Conservation (phyloP, 2,888 invertebrate genomes). For the Lamproptera curius region DNA sequence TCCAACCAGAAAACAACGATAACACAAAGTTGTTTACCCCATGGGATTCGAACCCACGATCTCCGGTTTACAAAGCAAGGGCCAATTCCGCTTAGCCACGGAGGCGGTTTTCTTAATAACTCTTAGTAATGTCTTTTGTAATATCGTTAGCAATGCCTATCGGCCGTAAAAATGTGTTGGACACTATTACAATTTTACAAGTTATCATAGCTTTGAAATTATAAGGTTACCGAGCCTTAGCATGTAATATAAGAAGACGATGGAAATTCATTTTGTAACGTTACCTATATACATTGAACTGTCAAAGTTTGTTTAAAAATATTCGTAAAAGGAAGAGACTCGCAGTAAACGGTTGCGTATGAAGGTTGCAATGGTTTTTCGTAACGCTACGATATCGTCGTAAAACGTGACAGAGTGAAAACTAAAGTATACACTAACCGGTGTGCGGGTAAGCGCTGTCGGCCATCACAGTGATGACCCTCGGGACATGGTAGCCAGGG, state of each 20-base stretch:
- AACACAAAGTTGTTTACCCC: too few species aligned
- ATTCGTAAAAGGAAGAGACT: too few species aligned
- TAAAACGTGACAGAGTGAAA: not conserved
- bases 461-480: constrained; percentile 91
- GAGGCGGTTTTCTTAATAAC: not conserved
- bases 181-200: too few species aligned
- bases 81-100: too few species aligned
- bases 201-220: too few species aligned
- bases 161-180: not conserved
- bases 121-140: not conserved
- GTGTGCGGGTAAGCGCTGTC: constrained; percentile 92
- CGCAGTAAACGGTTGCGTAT: too few species aligned
- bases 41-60: too few species aligned
- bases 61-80: too few species aligned
- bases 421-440: constrained; percentile 64
- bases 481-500: constrained; percentile 93
- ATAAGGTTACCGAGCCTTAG: too few species aligned
- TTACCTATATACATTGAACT: not conserved
- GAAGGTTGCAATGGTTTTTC: not conserved
- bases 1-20: too few species aligned
- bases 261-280: not conserved
- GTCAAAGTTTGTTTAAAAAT: too few species aligned
- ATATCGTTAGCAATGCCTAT: not conserved
- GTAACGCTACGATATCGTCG: not conserved
- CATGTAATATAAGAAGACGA: not conserved